Evolutionary conservation across 37 sponge, comb jelly and placozoan genomes (phyloP).

Genomic region (Crambe crambe): DNA sequence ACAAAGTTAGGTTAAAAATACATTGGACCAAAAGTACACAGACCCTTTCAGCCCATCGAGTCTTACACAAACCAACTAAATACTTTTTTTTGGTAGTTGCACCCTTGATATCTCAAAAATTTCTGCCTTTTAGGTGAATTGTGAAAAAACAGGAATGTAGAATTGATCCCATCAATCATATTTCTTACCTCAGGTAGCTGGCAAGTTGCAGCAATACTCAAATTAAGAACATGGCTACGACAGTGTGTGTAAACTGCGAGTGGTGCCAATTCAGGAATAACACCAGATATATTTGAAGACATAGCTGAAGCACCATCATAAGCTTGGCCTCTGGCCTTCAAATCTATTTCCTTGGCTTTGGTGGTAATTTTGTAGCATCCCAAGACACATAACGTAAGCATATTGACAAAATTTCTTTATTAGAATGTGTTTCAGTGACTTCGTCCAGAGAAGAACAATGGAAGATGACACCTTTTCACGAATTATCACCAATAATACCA

Average conservation of each 20-base stretch:
- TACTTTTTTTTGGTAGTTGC: conserved; percentile 21
- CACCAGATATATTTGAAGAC: conserved; percentile 42
- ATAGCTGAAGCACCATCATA: conserved; percentile 67
- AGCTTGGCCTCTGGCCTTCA: conserved; percentile 38
- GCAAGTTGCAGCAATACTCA: conserved; percentile 26
- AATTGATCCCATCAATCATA: conserved; percentile 22
- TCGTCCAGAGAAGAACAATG: neutral
- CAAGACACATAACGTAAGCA: neutral
- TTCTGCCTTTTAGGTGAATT: conserved; percentile 31
- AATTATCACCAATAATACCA: neutral
- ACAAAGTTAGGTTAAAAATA: too few relatives aligned
- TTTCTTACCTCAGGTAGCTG: conserved; percentile 36
- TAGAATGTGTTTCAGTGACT: conserved; percentile 1
- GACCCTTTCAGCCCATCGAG: conserved; percentile 58
- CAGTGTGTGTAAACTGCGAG: conserved; percentile 49
- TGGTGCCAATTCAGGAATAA: conserved; percentile 34
- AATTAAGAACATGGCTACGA: conserved; percentile 42
- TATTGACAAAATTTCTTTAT: neutral
- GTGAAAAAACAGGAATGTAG: conserved; percentile 10
- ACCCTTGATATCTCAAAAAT: neutral
- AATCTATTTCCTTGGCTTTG: neutral
- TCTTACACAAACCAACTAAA: conserved; percentile 44
- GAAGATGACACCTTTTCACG: neutral
- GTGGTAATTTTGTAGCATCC: neutral
- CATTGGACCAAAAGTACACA: too few relatives aligned